Base-by-base conservation (phyloP, 2,888 invertebrate species). In the Mythimna loreyi region DNA sequence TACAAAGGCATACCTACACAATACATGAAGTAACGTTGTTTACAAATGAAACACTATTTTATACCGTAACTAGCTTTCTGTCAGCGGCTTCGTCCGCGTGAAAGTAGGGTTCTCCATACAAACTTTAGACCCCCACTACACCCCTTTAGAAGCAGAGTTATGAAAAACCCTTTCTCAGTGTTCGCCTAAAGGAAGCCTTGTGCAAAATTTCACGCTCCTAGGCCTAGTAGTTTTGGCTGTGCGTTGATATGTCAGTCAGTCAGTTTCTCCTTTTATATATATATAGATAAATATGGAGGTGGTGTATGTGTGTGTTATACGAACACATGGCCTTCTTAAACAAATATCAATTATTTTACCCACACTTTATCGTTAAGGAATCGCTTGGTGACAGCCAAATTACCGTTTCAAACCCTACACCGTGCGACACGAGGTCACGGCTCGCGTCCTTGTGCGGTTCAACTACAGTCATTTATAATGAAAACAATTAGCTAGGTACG, bases 321-420 rank as follows among this genome's bases (percentile, higher is more conserved):
- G 50, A 43, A 43, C 16, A 56, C 28, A 49, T 49, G 1, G 21
- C 33, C 11, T 23, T 61, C 25, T 56, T 62, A 28, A 11, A 58
- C 43, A 56, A 78, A 59, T 60, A 57, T 71, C 40, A 64, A 23
- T 47, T 52, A 78, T 65, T 60, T 57, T 5, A 36, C 45, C 36
- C 47, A 67, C 28, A 59, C 33, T 40, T 59, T 56, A 74, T 60
- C 62, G 43, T 28, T 59, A 52, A 33, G 19, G 53, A 67, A 76
- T 74, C 47, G 66, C 52, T 56, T 67, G 62, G 40, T 53, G 67
- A 76, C 74, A 78, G 45, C 49, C 43, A 67, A 79, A 76, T 79
- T 63, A 76, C 62, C 59, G 47, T 8, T 28, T 78, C 23, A 49
- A 70, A 63, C 13, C 45, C 11, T n/a, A 69, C 13, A 53, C 11